A percentile compares a stretch with the other conserved stretches of the same genome.
Evolutionary conservation across 2,888 invertebrate species (phyloP).

Genomic region (Nemapogon koenigi): DNA sequence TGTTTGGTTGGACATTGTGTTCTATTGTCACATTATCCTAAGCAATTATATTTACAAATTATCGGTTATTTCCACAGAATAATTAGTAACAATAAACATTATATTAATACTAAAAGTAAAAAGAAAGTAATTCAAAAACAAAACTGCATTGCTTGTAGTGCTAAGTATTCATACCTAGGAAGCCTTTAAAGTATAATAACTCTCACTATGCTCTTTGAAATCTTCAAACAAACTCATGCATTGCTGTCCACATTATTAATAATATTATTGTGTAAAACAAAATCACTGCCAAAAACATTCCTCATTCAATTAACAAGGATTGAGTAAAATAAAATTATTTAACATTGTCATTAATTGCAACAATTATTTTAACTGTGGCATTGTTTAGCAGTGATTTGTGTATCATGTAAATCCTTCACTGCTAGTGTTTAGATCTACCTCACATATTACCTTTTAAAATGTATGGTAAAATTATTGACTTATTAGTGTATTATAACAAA

Average conservation of each 20-base stretch:
- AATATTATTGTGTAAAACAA: slow-evolving; percentile 4
- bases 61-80: not conserved
- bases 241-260: not conserved
- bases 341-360: slow-evolving; percentile 11
- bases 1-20: slow-evolving; percentile 16
- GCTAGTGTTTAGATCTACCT: no score
- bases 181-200: slow-evolving; percentile 21
- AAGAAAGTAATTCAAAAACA: slow-evolving; percentile 15
- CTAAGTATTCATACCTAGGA: slow-evolving; percentile 8
- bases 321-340: slow-evolving; percentile 15
- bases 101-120: slow-evolving; percentile 21
- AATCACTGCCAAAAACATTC: slow-evolving; percentile 55
- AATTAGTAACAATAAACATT: slow-evolving; percentile 17
- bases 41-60: slow-evolving; percentile 1
- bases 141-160: slow-evolving; percentile 14
- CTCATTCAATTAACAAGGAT: slow-evolving; percentile 27
- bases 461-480: no score
- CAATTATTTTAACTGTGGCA: slow-evolving; percentile 11
- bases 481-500: no score
- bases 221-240: slow-evolving; percentile 1
- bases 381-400: no score
- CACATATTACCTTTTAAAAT: no score
- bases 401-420: no score
- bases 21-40: slow-evolving; percentile 17
- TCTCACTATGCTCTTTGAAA: not conserved